phyloP scores from a whole-genome alignment of 2,113 vertebrate genomes.

The Nibea coibor region DNA sequence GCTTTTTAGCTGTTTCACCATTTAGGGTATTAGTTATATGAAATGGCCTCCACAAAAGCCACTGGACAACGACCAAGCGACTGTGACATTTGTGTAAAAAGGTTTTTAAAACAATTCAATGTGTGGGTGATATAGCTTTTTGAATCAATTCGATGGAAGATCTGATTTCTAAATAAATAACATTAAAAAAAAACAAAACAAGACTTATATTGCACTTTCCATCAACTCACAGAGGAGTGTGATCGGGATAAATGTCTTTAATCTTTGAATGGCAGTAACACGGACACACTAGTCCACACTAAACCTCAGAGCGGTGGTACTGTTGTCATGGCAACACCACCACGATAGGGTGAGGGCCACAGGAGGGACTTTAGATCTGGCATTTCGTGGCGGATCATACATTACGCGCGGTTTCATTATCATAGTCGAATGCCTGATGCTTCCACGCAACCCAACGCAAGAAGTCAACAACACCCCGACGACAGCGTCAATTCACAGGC shows the following conservation, averaged over 20 bases:
- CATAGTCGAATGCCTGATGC: conserved; percentile 17
- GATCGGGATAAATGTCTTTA: conserved; percentile 41
- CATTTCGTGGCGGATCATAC: conserved; percentile 32
- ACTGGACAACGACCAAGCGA: conserved; percentile 38
- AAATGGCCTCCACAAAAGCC: conserved; percentile 50
- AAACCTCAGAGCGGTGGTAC: conserved; percentile 40
- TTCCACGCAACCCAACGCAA: conserved; percentile 16
- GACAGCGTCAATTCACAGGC: conserved; percentile 17
- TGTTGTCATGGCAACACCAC: conserved; percentile 71
- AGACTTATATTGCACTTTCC: conserved; percentile 71
- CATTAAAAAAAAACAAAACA: conserved; percentile 17
- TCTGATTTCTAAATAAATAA: conserved; percentile 61
- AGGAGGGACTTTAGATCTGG: conserved; percentile 6
- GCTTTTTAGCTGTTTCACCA: conserved; percentile 65
- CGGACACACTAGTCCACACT: conserved; percentile 35
- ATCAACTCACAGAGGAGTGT: conserved; percentile 46
- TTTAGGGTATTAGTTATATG: conserved; percentile 45
- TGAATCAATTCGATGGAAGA: conserved; percentile 65
- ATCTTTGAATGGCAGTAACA: conserved; percentile 69
- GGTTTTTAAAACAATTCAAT: not conserved
- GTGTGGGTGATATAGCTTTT: conserved; percentile 55
- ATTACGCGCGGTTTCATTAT: conserved; percentile 39
- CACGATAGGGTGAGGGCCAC: conserved; percentile 18
- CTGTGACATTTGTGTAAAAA: conserved; percentile 28
- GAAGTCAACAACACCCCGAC: conserved; percentile 21